Evolutionary conservation across 2,797 vertebrate genomes (phyloP).

Genomic region (Peromyscus nudipes): DNA sequence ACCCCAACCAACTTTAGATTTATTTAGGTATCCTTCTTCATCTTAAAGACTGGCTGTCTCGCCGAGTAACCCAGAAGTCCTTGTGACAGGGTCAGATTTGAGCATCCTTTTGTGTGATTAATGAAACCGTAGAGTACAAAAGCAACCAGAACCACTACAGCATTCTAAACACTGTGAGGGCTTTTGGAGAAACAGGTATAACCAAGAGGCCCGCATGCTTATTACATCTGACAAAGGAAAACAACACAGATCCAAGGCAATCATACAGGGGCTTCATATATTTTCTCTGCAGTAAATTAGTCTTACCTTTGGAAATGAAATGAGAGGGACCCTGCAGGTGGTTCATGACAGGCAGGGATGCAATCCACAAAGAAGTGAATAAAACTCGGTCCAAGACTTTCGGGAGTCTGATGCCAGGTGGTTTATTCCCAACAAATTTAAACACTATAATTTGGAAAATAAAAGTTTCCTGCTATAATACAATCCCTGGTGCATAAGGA

Average conservation of each 20-base stretch:
- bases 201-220: not conserved
- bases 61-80: not conserved
- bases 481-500: not conserved
- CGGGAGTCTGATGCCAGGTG: not conserved
- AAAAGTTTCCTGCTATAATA: not conserved
- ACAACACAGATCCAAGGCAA: not conserved
- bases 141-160: not conserved
- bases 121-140: not conserved
- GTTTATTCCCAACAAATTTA: not conserved
- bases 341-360: not conserved
- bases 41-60: not conserved
- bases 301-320: not conserved
- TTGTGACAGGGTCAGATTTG: not conserved
- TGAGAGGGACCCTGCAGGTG: not conserved
- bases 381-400: not conserved
- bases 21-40: not conserved
- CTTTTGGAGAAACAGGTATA: not conserved
- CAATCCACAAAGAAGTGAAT: not conserved
- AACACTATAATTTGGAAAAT: not conserved
- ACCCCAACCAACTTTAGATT: not conserved
- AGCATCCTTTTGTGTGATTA: not conserved
- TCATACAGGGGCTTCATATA: not conserved
- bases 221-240: constrained; percentile 41
- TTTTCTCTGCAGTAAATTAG: not conserved
- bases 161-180: not conserved